These are phyloP conservation scores for Pitangus sulphuratus DNA, from an alignment of 2,797 vertebrate genomes.

Conservation along the genomic window DNA sequence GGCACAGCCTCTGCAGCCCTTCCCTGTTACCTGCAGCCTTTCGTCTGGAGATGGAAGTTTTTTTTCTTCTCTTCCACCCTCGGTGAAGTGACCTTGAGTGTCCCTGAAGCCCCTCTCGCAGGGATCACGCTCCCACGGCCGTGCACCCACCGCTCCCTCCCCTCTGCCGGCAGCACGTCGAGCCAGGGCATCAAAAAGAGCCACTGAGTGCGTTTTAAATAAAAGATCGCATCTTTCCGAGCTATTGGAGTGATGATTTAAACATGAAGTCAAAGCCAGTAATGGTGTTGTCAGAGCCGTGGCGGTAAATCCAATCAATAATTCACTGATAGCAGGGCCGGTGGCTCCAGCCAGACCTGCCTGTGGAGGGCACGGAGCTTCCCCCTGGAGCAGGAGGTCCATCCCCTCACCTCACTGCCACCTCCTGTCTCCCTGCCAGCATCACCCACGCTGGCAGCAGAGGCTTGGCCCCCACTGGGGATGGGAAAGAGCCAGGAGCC, in stretches of 20 bases:
- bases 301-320: neutral
- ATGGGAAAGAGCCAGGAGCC: neutral
- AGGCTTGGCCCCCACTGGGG: neutral
- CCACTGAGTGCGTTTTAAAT: neutral
- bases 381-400: neutral
- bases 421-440: neutral
- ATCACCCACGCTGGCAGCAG: neutral
- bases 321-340: neutral
- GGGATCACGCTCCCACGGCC: neutral
- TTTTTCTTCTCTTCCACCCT: neutral
- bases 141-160: fast-evolving
- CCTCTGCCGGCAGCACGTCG: neutral
- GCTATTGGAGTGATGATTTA: neutral
- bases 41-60: neutral
- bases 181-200: neutral
- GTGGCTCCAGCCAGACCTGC: neutral
- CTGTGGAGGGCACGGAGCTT: neutral
- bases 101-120: neutral
- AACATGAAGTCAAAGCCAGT: constrained; percentile 18
- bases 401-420: neutral
- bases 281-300: neutral
- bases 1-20: neutral
- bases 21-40: neutral
- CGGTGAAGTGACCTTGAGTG: neutral
- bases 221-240: neutral